Conservation (phyloP, 2,888 invertebrate genomes). For the Chloroclysta siterata region DNA sequence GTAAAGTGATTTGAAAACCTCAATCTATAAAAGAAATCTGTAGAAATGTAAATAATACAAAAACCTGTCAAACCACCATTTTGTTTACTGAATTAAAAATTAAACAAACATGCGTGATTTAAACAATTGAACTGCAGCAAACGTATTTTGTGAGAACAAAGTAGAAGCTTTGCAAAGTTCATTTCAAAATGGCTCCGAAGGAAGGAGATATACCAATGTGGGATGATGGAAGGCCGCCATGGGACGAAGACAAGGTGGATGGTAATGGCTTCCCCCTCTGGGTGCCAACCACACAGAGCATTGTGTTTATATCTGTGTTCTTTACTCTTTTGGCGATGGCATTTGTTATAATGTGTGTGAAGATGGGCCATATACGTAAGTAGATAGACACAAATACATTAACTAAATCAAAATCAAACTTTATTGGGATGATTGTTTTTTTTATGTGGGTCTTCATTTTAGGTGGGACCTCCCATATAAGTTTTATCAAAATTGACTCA, state of each 20-base stretch:
- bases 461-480: too few species aligned
- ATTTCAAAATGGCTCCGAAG: conserved; percentile 7
- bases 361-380: conserved; percentile 57
- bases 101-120: conserved; percentile 44
- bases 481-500: too few species aligned
- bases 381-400: conserved; percentile 16
- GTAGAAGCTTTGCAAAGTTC: conserved; percentile 3
- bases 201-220: neutral
- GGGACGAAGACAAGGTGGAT: neutral
- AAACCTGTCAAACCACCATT: conserved; percentile 18
- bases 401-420: too few species aligned
- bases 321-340: conserved; percentile 57
- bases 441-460: too few species aligned
- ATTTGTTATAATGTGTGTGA: conserved; percentile 64
- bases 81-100: conserved; percentile 25
- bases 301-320: conserved; percentile 45
- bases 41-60: neutral
- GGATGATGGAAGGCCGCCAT: neutral
- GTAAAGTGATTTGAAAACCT: neutral
- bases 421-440: too few species aligned
- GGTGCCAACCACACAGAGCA: conserved; percentile 7
- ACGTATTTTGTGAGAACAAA: conserved; percentile 12
- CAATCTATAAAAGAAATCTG: neutral
- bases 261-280: neutral
- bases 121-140: conserved; percentile 2